Conservation (phyloP, 1,140 invertebrate genomes). For the Drosophila nikananu region DNA sequence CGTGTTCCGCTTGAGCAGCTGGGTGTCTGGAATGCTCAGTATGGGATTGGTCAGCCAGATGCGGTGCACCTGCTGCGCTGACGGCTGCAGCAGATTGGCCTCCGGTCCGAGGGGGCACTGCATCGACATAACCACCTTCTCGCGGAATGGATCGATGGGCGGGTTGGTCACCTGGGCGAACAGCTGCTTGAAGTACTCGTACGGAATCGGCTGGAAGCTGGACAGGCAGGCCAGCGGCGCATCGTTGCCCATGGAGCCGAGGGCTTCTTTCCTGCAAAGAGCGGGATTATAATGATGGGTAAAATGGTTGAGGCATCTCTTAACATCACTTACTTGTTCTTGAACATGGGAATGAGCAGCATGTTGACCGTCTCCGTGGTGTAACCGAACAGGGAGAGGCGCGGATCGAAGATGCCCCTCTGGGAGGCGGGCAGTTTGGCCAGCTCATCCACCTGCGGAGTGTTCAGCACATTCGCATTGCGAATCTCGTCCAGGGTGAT, state of each 20-base stretch:
- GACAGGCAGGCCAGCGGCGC: conserved; percentile 98
- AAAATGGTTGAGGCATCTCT: neutral
- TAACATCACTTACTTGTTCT: conserved; percentile 89
- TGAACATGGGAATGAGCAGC: conserved; percentile 97
- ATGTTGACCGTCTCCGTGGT: conserved; percentile 98
- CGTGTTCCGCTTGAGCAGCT: conserved; percentile 93
- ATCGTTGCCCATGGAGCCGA: conserved; percentile 99
- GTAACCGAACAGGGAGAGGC: conserved; percentile 96
- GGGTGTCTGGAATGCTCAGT: conserved; percentile 95
- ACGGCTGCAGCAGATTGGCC: conserved; percentile 96
- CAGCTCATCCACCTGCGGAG: conserved; percentile 82
- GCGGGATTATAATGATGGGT: neutral
- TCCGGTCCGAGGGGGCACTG: conserved; percentile 96
- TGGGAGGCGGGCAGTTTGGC: conserved; percentile 69
- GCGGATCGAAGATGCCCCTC: conserved; percentile 91
- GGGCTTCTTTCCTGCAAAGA: conserved; percentile 95
- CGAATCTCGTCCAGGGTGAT: conserved; percentile 87
- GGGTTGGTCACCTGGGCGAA: conserved; percentile 99
- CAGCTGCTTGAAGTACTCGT: conserved; percentile 99
- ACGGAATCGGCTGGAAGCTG: conserved; percentile 96
- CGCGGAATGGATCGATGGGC: conserved; percentile 99
- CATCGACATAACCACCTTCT: conserved; percentile 99
- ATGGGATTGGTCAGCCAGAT: conserved; percentile 98
- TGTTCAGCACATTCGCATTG: conserved; percentile 84
- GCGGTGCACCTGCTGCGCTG: conserved; percentile 95